Base-by-base conservation (phyloP, 2,888 invertebrate species). In the Elmis aenea region DNA sequence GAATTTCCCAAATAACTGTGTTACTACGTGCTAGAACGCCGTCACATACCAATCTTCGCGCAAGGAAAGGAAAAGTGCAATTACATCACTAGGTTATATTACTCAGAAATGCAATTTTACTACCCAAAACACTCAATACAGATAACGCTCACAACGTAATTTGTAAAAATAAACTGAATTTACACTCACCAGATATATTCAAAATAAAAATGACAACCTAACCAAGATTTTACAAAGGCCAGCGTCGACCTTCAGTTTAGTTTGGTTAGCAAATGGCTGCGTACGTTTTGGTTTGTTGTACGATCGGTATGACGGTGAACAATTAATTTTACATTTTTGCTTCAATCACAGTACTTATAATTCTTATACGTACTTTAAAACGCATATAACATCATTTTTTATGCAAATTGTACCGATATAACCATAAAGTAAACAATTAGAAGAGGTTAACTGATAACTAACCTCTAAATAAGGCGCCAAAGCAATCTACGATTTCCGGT, bases 361-460 rank as follows among this genome's bases (percentile, higher is more conserved):
- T n/a, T n/a, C n/a, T n/a, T n/a, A n/a, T n/a, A n/a, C n/a, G n/a
- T n/a, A n/a, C n/a, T n/a, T n/a, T n/a, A n/a, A n/a, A n/a, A n/a
- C n/a, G n/a, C n/a, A n/a, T n/a, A n/a, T n/a, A n/a, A n/a, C n/a
- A n/a, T n/a, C n/a, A n/a, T n/a, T n/a, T n/a, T n/a, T n/a, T n/a
- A n/a, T n/a, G n/a, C n/a, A n/a, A n/a, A n/a, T n/a, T n/a, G n/a
- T n/a, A n/a, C n/a, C n/a, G n/a, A n/a, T n/a, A n/a, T n/a, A n/a
- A n/a, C n/a, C n/a, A n/a, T n/a, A n/a, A n/a, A n/a, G n/a, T n/a
- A n/a, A n/a, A n/a, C n/a, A n/a, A n/a, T 5, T 18, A 18, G 63
- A 63, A 56, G 64, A 66, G 66, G 66, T 67, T 67, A 67, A 57
- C 57, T 52, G 52, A 58, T 41, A 60, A 62, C 58, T 65, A 66